Conservation (phyloP, 2,113 vertebrate genomes). For the Hippopotamus amphibius region DNA sequence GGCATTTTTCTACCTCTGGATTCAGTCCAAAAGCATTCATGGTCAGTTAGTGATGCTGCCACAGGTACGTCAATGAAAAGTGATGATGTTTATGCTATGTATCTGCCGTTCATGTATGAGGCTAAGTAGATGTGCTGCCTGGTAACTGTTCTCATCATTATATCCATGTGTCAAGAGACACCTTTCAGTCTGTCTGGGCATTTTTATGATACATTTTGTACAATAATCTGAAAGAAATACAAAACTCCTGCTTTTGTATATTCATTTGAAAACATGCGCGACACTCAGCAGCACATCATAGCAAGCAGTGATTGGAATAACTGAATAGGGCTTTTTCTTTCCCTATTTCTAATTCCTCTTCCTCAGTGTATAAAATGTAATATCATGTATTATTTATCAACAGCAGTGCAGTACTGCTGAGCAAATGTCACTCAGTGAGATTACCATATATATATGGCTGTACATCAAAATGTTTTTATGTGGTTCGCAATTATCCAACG, state of each 20-base stretch:
- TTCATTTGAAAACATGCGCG: constrained; percentile 45
- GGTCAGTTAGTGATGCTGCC: not conserved
- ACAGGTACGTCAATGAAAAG: not conserved
- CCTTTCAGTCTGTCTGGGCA: not conserved
- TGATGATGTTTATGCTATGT: not conserved
- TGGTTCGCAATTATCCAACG: constrained; percentile 7
- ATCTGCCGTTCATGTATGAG: not conserved
- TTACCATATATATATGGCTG: constrained; percentile 40
- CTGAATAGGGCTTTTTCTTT: not conserved
- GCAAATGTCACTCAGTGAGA: constrained; percentile 65
- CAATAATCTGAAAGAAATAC: not conserved
- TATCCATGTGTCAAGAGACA: not conserved
- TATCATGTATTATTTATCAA: constrained; percentile 75
- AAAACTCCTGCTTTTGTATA: not conserved
- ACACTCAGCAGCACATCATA: not conserved
- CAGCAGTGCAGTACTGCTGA: not conserved
- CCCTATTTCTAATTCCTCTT: constrained; percentile 7
- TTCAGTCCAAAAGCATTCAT: not conserved
- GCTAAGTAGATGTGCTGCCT: not conserved
- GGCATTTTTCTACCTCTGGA: not conserved
- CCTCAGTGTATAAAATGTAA: constrained; percentile 40
- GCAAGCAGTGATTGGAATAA: constrained; percentile 25
- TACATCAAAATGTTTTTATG: constrained; percentile 21
- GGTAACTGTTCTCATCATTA: not conserved
- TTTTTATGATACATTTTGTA: constrained; percentile 41